Evolutionary conservation across 2,113 vertebrate genomes (phyloP).

Genomic region (Micronycteris hirsuta): DNA sequence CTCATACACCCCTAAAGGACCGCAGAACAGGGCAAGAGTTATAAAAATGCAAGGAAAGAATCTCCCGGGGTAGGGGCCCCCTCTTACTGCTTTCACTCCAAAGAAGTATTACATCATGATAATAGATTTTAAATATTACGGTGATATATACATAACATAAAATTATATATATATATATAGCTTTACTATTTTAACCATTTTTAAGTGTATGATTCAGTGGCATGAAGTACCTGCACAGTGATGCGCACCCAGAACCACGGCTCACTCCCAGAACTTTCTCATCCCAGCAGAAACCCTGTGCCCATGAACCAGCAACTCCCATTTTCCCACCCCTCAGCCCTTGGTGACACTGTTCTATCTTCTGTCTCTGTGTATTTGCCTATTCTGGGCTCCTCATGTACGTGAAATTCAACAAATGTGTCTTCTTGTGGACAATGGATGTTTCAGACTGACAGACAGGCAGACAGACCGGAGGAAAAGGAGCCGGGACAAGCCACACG

Average conservation of each 20-base stretch:
- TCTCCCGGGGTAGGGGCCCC: not conserved
- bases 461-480: not conserved
- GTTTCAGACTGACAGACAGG: not conserved
- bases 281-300: not conserved
- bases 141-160: not conserved
- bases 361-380: not conserved
- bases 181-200: not conserved
- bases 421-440: not conserved
- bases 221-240: not conserved
- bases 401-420: not conserved
- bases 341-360: not conserved
- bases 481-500: not conserved
- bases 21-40: not conserved
- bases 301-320: not conserved
- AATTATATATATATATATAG: no score
- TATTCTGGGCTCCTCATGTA: not conserved
- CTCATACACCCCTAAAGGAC: not conserved
- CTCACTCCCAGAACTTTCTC: not conserved
- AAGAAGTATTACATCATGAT: not conserved
- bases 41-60: not conserved
- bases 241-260: not conserved
- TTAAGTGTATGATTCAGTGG: not conserved
- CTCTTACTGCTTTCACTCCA: not conserved
- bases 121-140: not conserved
- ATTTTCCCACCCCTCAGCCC: accelerated